Evolutionary conservation across 2,797 vertebrate genomes (phyloP), one percentile per base, ranked within the genome.

Genomic region (Silurus lanzhouensis): DNA sequence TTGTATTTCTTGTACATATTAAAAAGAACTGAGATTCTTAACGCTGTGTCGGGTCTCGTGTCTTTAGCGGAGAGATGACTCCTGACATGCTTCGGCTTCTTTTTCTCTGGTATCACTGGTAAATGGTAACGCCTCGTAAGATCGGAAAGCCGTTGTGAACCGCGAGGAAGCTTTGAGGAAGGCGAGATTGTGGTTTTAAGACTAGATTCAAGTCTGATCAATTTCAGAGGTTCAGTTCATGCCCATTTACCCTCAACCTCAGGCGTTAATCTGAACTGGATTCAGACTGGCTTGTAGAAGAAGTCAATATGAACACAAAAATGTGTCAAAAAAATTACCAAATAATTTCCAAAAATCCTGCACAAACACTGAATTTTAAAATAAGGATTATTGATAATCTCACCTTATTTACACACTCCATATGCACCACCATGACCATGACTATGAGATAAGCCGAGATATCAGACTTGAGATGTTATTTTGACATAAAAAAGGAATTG

Each of bases 1-100:
- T 91, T 95, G 93, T 96, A 96, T 95, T 94, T 95, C 94, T 90
- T 97, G 95, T 97, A 96, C 93, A 97, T 96, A 96, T 93, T 95
- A 95, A 95, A 95, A 87, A 92, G 85, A 91, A 93, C 88, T 90
- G 89, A 90, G 90, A 85, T 89, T 84, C 78, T 88, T 68, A n/a
- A 82, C 67, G 4, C 60, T 64, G 31, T 83, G 84, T 71, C 46
- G 52, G 0, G 38, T 85, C 9, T 71, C 9, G 46, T 81, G 60
- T 55, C 27, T 55, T 80, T 38, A 60, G 19, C 57, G 60, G 57
- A 7, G 15, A n/a, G 17, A 44, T 38, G 38, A 38, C 38, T 38
- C 4, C 38, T 38, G 38, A 5, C 38, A 38, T 10, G 48, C 48
- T 10, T n/a, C 15, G 22, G 46, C 44, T 44, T 84, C 9, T 22